A percentile compares a stretch with the other conserved stretches of the same genome.
Evolutionary conservation across 2,113 vertebrate genomes (phyloP).

Genomic region (Dasyurus viverrinus): DNA sequence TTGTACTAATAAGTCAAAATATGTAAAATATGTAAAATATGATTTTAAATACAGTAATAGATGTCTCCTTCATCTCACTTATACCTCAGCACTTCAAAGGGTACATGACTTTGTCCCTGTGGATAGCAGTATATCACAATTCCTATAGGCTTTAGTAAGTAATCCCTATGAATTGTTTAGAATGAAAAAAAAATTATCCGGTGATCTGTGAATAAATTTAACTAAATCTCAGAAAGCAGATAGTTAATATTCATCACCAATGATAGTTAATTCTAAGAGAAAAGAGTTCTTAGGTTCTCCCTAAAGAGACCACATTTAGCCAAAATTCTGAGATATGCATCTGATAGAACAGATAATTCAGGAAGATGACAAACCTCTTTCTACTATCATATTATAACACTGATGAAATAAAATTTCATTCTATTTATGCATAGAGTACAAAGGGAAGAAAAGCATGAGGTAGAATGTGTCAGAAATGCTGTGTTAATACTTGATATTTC

Average conservation of each 20-base stretch:
- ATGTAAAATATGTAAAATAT: not conserved
- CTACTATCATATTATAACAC: not conserved
- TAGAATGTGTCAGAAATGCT: constrained; percentile 19
- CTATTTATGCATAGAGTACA: not conserved
- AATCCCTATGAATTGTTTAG: not conserved
- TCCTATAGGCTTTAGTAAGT: not conserved
- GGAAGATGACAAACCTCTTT: not conserved
- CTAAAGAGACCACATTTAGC: not conserved
- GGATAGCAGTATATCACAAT: not conserved
- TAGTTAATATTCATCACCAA: not conserved
- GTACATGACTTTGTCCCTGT: not conserved
- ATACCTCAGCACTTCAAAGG: not conserved
- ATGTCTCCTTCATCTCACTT: not conserved
- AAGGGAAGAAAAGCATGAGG: constrained; percentile 25
- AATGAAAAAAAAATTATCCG: not conserved
- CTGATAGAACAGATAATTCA: not conserved
- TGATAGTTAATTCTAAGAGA: not conserved
- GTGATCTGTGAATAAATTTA: not conserved
- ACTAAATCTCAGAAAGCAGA: not conserved
- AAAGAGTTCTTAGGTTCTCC: not conserved
- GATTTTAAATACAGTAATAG: not conserved
- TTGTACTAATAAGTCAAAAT: not conserved
- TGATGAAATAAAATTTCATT: not conserved
- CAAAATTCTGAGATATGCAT: not conserved
- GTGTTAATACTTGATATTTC: constrained; percentile 20